A percentile compares a stretch with the other conserved stretches of the same genome.
These are phyloP conservation scores for Tachuris rubrigastra DNA, from an alignment of 2,113 vertebrate genomes.

Conservation along the genomic window DNA sequence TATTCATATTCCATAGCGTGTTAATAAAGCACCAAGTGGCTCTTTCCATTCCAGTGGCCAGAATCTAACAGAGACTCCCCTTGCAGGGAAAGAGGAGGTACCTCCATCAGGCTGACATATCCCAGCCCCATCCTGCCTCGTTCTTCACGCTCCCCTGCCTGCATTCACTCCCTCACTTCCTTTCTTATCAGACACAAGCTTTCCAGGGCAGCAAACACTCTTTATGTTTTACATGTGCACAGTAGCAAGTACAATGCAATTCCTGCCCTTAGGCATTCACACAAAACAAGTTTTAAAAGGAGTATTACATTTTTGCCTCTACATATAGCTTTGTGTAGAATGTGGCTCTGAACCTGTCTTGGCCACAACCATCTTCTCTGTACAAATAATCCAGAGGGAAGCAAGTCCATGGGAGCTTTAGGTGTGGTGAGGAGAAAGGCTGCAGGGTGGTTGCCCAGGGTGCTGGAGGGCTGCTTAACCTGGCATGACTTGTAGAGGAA, in stretches of 20 bases:
- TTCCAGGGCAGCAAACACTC: background rate
- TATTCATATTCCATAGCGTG: rapidly evolving
- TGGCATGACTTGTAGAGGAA: background rate
- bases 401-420: background rate
- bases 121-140: background rate
- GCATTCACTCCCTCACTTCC: background rate
- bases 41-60: background rate
- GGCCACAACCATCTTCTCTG: background rate
- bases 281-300: background rate
- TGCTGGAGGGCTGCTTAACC: background rate
- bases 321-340: background rate
- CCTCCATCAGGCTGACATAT: background rate
- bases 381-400: background rate
- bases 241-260: background rate
- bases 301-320: background rate
- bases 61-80: background rate
- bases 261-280: constrained; percentile 12
- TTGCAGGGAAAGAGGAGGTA: background rate
- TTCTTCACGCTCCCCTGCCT: background rate
- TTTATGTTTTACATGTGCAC: constrained; percentile 39
- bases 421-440: background rate
- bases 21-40: background rate
- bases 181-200: background rate
- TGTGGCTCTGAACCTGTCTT: background rate
- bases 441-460: background rate